Conservation (phyloP, 2,888 invertebrate species). For the Drosophila affinis region DNA sequence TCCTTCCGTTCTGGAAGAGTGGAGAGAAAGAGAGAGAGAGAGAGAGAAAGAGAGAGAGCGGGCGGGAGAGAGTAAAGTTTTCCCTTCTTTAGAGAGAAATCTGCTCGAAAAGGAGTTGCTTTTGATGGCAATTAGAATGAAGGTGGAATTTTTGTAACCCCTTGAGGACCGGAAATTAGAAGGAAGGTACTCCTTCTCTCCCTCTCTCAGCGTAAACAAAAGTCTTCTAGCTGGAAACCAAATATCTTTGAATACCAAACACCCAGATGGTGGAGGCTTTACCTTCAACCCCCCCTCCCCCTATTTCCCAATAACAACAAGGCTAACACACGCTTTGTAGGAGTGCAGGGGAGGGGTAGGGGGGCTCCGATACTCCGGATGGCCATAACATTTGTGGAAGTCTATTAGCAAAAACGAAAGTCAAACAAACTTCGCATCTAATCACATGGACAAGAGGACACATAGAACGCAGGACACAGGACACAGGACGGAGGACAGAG, state of each 20-base stretch:
- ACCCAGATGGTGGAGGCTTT: conserved; percentile 24
- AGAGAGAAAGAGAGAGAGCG: conserved; percentile 25
- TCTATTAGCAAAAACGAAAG: conserved; percentile 64
- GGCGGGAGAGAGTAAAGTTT: background rate
- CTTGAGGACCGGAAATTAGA: conserved; percentile 54
- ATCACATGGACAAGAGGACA: conserved; percentile 18
- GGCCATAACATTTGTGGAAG: conserved; percentile 70
- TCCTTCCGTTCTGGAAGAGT: conserved; percentile 55
- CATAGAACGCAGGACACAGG: background rate
- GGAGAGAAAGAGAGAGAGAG: conserved; percentile 27
- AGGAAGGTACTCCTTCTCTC: conserved; percentile 2
- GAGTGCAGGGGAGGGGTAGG: background rate
- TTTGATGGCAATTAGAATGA: conserved; percentile 49
- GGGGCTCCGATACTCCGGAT: conserved; percentile 33
- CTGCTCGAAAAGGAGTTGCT: background rate
- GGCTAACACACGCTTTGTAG: conserved; percentile 19
- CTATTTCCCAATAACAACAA: conserved; percentile 10
- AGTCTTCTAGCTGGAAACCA: conserved; percentile 40
- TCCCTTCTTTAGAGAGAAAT: background rate
- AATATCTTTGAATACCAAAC: conserved; percentile 42
- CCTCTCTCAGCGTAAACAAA: conserved; percentile 16
- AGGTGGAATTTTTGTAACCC: conserved; percentile 52
- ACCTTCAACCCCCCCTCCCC: conserved; percentile 47
- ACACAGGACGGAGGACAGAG: conserved; percentile 19
- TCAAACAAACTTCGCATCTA: conserved; percentile 57